Evolutionary conservation across 2,888 invertebrate species (phyloP).

Genomic region (Anoplius nigerrimus): DNA sequence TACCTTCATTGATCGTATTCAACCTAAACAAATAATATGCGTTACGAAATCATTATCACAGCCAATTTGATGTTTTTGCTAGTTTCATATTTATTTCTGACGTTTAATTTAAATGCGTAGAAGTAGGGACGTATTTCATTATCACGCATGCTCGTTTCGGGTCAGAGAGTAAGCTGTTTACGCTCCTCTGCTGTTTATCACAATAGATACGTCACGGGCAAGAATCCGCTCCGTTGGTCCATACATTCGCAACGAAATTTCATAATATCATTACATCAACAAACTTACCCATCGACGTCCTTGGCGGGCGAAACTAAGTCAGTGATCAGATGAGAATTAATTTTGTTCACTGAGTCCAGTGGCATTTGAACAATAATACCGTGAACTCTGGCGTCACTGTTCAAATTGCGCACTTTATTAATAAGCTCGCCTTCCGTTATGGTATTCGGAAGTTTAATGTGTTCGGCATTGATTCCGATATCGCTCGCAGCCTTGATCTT

Average conservation of each 20-base stretch:
- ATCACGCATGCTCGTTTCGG: conserved; percentile 24
- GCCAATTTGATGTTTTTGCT: not conserved
- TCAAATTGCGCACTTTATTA: conserved; percentile 83
- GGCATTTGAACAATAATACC: conserved; percentile 99
- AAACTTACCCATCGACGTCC: conserved; percentile 94
- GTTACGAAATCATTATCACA: too few species aligned
- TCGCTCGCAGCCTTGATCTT: conserved; percentile 94
- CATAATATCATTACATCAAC: not conserved
- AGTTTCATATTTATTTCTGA: not conserved
- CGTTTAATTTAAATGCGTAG: not conserved
- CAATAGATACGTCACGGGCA: conserved; percentile 9
- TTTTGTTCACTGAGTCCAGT: conserved; percentile 87
- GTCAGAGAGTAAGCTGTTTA: conserved; percentile 40
- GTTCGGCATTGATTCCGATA: conserved; percentile 90
- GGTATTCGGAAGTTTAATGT: conserved; percentile 86
- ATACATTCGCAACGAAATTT: conserved; percentile 9
- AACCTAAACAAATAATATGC: conserved; percentile 77
- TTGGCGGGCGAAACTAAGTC: conserved; percentile 92
- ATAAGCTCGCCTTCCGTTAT: conserved; percentile 89
- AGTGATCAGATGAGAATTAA: conserved; percentile 91
- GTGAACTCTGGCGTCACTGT: conserved; percentile 89
- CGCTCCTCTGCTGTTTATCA: conserved; percentile 26
- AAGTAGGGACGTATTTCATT: not conserved
- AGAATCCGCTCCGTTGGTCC: conserved; percentile 9
- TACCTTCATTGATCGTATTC: conserved; percentile 95